These are phyloP conservation scores for Glaucomys volans DNA, from an alignment of 2,113 vertebrate species.

Conservation along the genomic window DNA sequence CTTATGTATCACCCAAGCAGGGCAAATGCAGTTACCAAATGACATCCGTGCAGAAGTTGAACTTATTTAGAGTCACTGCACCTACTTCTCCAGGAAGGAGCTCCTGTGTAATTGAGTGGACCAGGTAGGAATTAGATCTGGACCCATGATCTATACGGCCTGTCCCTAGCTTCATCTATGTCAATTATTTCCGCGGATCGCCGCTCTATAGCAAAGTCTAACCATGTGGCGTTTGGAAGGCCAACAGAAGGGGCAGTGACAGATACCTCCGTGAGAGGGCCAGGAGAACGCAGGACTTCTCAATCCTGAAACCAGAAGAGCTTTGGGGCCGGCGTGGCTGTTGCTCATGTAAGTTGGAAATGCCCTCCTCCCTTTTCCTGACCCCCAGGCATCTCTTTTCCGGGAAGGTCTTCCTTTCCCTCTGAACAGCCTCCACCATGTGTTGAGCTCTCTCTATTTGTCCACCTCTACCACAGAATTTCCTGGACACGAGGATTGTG, in stretches of 20 bases:
- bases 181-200: slow-evolving; percentile 56
- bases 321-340: not conserved
- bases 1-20: slow-evolving; percentile 58
- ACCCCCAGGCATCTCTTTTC: too few relatives aligned
- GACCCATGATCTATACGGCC: slow-evolving; percentile 68
- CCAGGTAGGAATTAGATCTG: slow-evolving; percentile 77
- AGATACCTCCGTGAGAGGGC: not conserved
- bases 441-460: not conserved
- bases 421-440: not conserved
- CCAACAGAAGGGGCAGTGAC: not conserved
- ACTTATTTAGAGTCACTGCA: slow-evolving; percentile 75
- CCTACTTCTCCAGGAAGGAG: slow-evolving; percentile 67
- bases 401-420: not conserved
- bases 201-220: not conserved
- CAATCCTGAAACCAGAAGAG: not conserved
- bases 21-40: slow-evolving; percentile 72
- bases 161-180: slow-evolving; percentile 68
- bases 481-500: not conserved
- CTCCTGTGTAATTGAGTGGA: slow-evolving; percentile 77
- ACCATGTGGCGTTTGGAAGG: slow-evolving; percentile 28
- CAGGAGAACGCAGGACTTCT: fast-evolving
- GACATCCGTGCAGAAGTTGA: slow-evolving; percentile 64
- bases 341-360: not conserved
- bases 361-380: not conserved
- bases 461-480: not conserved